Evolutionary conservation across 2,113 vertebrate species (phyloP).

Genomic region (Catharus minimus): DNA sequence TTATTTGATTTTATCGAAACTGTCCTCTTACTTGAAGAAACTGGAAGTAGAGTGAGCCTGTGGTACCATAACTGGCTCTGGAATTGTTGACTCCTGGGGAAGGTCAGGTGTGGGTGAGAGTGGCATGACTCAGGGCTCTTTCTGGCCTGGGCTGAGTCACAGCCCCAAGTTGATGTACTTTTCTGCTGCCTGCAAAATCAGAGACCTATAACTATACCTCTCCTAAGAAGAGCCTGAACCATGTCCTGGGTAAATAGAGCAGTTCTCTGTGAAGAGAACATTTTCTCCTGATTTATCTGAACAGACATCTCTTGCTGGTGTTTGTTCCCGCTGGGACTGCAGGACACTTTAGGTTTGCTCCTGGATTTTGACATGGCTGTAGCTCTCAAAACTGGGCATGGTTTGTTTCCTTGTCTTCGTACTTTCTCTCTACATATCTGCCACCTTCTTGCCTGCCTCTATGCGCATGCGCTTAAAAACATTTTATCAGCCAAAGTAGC

Average conservation of each 20-base stretch:
- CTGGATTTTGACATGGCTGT: neutral
- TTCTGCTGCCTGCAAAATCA: neutral
- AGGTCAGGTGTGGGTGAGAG: constrained; percentile 37
- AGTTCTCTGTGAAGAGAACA: neutral
- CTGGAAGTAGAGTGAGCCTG: neutral
- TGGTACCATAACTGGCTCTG: neutral
- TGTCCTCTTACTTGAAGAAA: constrained; percentile 26
- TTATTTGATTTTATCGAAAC: constrained; percentile 30
- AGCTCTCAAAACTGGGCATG: neutral
- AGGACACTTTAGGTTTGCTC: neutral
- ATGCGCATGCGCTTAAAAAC: neutral
- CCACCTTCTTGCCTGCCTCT: neutral
- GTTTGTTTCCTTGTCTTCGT: neutral
- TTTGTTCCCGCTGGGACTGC: neutral
- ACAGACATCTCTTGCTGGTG: neutral
- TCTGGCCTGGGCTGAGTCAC: constrained; percentile 8
- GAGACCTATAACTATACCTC: neutral
- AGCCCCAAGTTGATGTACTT: neutral
- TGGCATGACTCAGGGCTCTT: neutral
- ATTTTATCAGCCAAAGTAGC: neutral
- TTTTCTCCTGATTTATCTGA: neutral
- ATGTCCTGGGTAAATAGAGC: neutral
- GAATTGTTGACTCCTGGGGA: neutral
- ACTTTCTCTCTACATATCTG: neutral
- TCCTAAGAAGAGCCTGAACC: neutral